Evolutionary conservation across 2,888 invertebrate genomes (phyloP).

Genomic region (Andrena camellia): DNA sequence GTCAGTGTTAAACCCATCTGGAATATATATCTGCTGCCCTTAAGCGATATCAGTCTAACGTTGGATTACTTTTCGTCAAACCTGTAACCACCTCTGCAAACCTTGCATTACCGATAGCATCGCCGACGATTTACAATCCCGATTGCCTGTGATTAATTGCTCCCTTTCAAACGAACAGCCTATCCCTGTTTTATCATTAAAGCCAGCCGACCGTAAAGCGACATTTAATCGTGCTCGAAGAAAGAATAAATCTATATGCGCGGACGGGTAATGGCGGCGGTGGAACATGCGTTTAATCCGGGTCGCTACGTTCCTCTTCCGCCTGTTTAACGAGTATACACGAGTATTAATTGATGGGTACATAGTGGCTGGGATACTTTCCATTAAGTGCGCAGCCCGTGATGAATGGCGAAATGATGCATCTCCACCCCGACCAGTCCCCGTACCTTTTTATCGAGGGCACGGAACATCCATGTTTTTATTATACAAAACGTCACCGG

Average conservation of each 20-base stretch:
- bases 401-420: conserved; percentile 60
- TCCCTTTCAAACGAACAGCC: not conserved
- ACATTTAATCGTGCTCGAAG: conserved; percentile 24
- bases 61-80: not conserved
- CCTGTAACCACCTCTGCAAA: not conserved
- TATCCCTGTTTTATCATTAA: not conserved
- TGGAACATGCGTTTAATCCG: conserved; percentile 30
- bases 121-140: conserved; percentile 5
- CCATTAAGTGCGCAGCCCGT: conserved; percentile 61
- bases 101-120: conserved; percentile 9
- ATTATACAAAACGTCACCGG: not conserved
- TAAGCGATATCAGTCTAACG: not conserved
- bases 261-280: conserved; percentile 16
- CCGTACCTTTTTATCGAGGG: conserved; percentile 50
- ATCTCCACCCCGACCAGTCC: conserved; percentile 35
- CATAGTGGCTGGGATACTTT: conserved; percentile 62
- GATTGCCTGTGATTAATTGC: not conserved
- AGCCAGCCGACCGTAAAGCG: not conserved
- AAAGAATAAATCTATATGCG: conserved; percentile 4
- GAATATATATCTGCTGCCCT: not conserved
- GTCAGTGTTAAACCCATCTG: too few relatives aligned
- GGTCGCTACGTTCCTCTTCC: conserved; percentile 36
- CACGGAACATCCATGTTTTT: conserved; percentile 39
- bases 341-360: conserved; percentile 71
- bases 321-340: conserved; percentile 65